Base-by-base conservation (phyloP, 23 tunicate species). In the Styela plicata region DNA sequence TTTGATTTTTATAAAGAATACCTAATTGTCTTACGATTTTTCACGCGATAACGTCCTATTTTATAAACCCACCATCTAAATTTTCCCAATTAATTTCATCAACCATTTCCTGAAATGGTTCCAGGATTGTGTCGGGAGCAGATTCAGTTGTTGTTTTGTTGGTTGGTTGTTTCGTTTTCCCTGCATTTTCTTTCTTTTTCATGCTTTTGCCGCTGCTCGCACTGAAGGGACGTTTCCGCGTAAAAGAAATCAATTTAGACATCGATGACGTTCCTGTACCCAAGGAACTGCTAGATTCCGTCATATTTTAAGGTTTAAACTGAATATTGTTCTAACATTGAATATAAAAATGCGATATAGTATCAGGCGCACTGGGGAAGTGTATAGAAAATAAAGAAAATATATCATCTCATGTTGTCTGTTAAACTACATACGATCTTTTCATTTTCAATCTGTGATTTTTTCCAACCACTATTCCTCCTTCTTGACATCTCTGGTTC, bases 21-120 rank as follows among this genome's bases (percentile, higher is more conserved):
- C 19, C 0, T 66, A 31, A 25, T 0, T 24, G 66, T 24, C 33
- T 20, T 66, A 0, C 24, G 24, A 64, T 19, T 20, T 20, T 65
- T 64, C n/a, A n/a, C n/a, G n/a, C n/a, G n/a, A n/a, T n/a, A n/a
- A n/a, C n/a, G n/a, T n/a, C n/a, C n/a, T n/a, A n/a, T n/a, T n/a
- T n/a, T n/a, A n/a, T n/a, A n/a, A n/a, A 5, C 85, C 29, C 57
- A 89, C 94, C 80, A 44, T 74, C 71, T 3, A 89, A 32, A 0
- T 80, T 81, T 21, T 34, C 85, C 94, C 94, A 89, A 53, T 89
- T 74, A 2, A 89, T 75, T 73, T 89, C 94, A 35, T 89, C 94
- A 28, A 89, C 73, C 26, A 74, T 81, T 85, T 89, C 89, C 37
- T 89, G 94, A 85, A 89, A 89, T 73, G 94, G 89, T 78, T 89